A percentile compares a stretch with the other conserved stretches of the same genome.
These are phyloP conservation scores for Denticeps clupeoides DNA, from an alignment of 2,797 vertebrate species.

Conservation along the genomic window DNA sequence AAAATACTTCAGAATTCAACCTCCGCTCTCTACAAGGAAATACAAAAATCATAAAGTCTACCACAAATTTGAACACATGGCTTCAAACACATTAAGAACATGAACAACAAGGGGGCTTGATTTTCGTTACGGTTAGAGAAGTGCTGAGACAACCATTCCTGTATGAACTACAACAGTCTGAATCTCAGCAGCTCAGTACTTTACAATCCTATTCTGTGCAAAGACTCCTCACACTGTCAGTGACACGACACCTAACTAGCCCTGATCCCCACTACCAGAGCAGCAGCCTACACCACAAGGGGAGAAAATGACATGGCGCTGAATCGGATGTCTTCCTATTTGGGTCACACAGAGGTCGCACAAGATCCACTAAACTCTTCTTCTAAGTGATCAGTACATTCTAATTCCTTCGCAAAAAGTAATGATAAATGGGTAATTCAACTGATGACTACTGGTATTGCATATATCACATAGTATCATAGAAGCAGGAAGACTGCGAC, in stretches of 20 bases:
- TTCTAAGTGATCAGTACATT: constrained; percentile 9
- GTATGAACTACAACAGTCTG: neutral
- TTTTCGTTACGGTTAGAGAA: constrained; percentile 1
- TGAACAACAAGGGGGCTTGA: constrained; percentile 2
- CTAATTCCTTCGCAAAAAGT: constrained; percentile 1
- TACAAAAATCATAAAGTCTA: constrained; percentile 1
- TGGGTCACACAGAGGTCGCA: neutral
- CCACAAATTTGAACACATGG: neutral
- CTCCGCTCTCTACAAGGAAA: neutral
- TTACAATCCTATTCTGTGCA: constrained; percentile 14
- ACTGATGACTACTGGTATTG: constrained; percentile 38
- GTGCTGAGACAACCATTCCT: constrained; percentile 1
- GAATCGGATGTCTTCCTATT: neutral
- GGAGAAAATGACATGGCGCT: neutral
- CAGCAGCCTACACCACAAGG: neutral
- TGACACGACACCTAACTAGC: neutral
- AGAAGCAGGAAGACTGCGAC: constrained; percentile 52
- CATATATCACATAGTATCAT: constrained; percentile 39
- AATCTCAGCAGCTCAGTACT: constrained; percentile 8
- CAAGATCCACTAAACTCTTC: neutral
- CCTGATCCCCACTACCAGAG: neutral
- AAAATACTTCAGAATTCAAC: neutral
- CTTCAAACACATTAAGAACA: neutral
- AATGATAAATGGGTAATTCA: constrained; percentile 1
- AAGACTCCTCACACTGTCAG: constrained; percentile 1